Evolutionary conservation across 2,797 vertebrate species (phyloP).

Genomic region (Karalla daura): DNA sequence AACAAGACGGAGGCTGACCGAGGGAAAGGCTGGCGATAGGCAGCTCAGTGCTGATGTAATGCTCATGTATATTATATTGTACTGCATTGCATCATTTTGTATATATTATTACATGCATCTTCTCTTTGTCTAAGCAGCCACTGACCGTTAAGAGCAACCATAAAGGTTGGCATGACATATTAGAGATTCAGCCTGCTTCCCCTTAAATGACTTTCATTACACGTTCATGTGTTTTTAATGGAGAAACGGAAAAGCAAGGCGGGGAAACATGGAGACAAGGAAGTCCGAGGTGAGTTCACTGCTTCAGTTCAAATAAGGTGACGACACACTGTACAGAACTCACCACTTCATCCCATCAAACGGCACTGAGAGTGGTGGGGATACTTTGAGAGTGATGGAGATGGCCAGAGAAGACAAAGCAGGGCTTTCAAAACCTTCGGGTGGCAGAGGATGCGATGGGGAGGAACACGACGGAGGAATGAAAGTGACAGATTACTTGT

Average conservation of each 20-base stretch:
- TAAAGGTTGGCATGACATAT: slow-evolving; percentile 17
- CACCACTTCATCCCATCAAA: not conserved
- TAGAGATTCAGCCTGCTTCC: slow-evolving; percentile 10
- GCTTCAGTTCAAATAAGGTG: not conserved
- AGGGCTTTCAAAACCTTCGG: slow-evolving; percentile 43
- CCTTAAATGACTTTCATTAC: slow-evolving; percentile 24
- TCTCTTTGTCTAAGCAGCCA: slow-evolving; percentile 4
- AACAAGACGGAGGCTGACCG: slow-evolving; percentile 12
- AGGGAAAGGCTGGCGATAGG: slow-evolving; percentile 6
- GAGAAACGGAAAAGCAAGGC: slow-evolving; percentile 8
- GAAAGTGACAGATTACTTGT: slow-evolving; percentile 70
- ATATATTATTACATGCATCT: not conserved
- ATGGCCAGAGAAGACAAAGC: slow-evolving; percentile 30
- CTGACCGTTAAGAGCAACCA: slow-evolving; percentile 27
- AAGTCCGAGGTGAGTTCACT: slow-evolving; percentile 16
- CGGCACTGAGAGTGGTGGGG: slow-evolving; percentile 16
- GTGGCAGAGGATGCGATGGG: slow-evolving; percentile 44
- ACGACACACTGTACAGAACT: not conserved
- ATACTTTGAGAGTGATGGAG: slow-evolving; percentile 28
- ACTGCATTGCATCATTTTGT: no score
- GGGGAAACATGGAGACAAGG: slow-evolving; percentile 3
- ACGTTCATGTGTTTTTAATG: no score
- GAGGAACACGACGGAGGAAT: slow-evolving; percentile 41
- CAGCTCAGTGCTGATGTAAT: slow-evolving; percentile 3
- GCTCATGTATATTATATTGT: not conserved